Base-by-base conservation (phyloP, 1,140 invertebrate genomes). In the Leguminivora glycinivorella region DNA sequence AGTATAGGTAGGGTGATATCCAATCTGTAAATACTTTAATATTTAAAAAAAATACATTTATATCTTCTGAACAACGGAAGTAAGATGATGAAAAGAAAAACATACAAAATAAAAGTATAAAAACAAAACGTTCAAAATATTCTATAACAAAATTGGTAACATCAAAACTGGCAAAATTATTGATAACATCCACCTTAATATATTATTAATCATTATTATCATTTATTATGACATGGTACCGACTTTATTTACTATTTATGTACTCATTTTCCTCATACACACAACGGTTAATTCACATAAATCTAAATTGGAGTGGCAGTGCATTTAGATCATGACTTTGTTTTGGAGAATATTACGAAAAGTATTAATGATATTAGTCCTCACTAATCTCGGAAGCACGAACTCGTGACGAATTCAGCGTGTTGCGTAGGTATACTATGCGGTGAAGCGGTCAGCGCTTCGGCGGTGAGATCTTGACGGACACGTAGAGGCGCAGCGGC, bases 401-500 rank as follows among this genome's bases (percentile, higher is more conserved):
- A 52, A 52, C 47, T n/a, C 47, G 12, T 17, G 12, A 43, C 3
- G 17, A 52, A 52, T 52, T 52, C 47, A 22, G 14, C 1, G 5
- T 52, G 6, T 52, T n/a, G 19, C 47, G 47, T 52, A n/a, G n/a
- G n/a, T n/a, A 52, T 22, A 17, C 43, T 52, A 19, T 52, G 4
- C 2, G 43, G 14, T 47, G 43, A 38, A 14, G 14, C 6, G n/a
- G 26, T 83, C 77, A 83, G 69, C 77, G 80, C 17, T 71, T 72
- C 4, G 26, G 34, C 7, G 87, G 87, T 56, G 83, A 83, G 43
- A 91, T 76, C 4, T 69, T 73, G 7, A 91, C 83, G 4, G 87
- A 83, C 38, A 91, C 87, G 72, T 91, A 91, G 0, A 91, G 77
- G 0, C 84, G 71, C 58, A 91, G 52, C 3, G 89, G 87, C 56